Base-by-base conservation (phyloP, 1,140 invertebrate species). In the Heliconius melpomene region DNA sequence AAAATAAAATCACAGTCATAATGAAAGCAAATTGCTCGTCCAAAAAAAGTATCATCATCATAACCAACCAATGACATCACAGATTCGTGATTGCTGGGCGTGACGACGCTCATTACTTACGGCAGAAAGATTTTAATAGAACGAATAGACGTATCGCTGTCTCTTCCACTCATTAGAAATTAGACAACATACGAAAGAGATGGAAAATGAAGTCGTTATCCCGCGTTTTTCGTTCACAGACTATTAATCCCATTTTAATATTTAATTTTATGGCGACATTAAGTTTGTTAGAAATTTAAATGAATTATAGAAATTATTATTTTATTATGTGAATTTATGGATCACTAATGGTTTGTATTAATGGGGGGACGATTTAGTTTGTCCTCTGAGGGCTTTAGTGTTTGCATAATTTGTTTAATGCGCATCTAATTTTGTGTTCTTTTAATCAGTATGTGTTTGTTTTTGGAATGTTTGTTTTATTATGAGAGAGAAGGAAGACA, bases 231-330 rank as follows among this genome's bases (percentile, higher is more conserved):
- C 80, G 84, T 88, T 83, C 85, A 89, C 88, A 92, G 90, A 79
- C 79, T 26, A 66, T 66, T 66, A 23, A 66, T 66, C 13, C n/a
- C 88, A 90, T 91, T 93, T 90, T 92, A 90, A 88, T 93, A 91
- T 93, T 93, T 93, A 92, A 93, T 90, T 90, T 92, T 88, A 93
- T 90, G 87, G 87, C 83, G 81, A 85, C 88, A 91, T 90, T 89
- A 91, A 89, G 81, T 80, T 88, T 91, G 86, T 92, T 92, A 91
- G 90, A 88, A 91, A 91, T 91, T 90, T 52, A 52, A 52, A 52
- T 52, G 18, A 52, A 89, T 82, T 86, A 60, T 60, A 23, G 54
- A 52, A 52, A 20, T 20, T 20, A 52, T 87, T 85, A 90, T 88
- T 89, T 79, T 84, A 85, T 91, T 90, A 89, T 86, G 78, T 79